phyloP scores from a whole-genome alignment of 1,140 invertebrate genomes.

The Drosophila pseudoananassae region DNA sequence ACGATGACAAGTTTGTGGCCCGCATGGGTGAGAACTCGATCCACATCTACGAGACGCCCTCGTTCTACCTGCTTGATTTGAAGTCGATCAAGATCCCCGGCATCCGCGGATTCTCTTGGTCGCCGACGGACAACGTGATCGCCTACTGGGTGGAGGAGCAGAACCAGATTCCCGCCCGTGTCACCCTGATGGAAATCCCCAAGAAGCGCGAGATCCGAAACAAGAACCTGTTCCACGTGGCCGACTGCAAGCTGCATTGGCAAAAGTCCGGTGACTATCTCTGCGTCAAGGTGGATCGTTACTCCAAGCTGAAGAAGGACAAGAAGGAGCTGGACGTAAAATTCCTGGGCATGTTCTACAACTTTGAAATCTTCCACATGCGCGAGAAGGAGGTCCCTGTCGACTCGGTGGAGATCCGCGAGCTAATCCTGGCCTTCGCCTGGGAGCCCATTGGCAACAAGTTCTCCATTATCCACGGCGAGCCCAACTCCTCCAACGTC shows the following conservation, averaged over 20 bases:
- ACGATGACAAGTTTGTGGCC: conserved; percentile 98
- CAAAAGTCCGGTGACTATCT: conserved; percentile 97
- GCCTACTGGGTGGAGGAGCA: conserved; percentile 99
- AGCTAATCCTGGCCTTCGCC: conserved; percentile 97
- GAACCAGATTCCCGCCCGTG: conserved; percentile 94
- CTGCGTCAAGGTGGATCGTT: conserved; percentile 99
- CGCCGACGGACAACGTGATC: conserved; percentile 97
- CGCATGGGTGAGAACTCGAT: conserved; percentile 93
- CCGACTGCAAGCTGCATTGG: conserved; percentile 99
- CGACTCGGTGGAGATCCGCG: conserved; percentile 97
- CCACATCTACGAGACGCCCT: conserved; percentile 97
- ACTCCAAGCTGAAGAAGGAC: conserved; percentile 96
- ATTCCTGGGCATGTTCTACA: conserved; percentile 98
- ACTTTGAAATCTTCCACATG: conserved; percentile 99
- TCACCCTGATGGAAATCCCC: conserved; percentile 93
- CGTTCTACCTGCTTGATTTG: conserved; percentile 96
- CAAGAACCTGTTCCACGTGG: conserved; percentile 99
- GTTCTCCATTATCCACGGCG: conserved; percentile 98
- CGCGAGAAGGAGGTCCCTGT: conserved; percentile 99
- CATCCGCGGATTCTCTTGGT: conserved; percentile 98
- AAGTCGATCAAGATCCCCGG: conserved; percentile 97
- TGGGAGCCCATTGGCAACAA: conserved; percentile 99
- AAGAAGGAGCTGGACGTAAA: conserved; percentile 94
- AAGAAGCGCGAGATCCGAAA: conserved; percentile 96
- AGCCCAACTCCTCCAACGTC: conserved; percentile 93